phyloP scores from a whole-genome alignment of 2,888 invertebrate genomes.

The Eulithis prunata region DNA sequence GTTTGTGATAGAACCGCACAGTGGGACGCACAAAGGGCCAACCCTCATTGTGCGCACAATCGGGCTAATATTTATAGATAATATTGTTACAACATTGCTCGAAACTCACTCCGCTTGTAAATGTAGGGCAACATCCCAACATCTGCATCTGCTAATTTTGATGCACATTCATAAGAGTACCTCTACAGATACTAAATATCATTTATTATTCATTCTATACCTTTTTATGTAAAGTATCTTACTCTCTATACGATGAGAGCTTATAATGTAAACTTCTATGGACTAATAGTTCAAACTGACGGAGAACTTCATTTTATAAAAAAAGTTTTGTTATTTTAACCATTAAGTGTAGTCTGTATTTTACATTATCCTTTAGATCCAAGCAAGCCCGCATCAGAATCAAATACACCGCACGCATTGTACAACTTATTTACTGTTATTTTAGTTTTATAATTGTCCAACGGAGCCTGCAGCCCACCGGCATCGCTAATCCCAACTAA shows the following conservation, averaged over 20 bases:
- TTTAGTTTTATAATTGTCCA: slow-evolving; percentile 42
- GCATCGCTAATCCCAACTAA: slow-evolving; percentile 48
- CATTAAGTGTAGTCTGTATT: background rate
- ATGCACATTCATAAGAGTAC: slow-evolving; percentile 33
- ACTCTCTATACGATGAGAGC: background rate
- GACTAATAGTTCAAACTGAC: too few relatives aligned
- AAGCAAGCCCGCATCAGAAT: slow-evolving; percentile 38
- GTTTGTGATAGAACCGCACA: slow-evolving; percentile 49
- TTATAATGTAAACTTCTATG: too few relatives aligned
- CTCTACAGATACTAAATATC: too few relatives aligned
- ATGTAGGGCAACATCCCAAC: slow-evolving; percentile 57
- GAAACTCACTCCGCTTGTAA: slow-evolving; percentile 52
- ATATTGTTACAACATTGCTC: slow-evolving; percentile 70
- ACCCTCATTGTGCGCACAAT: slow-evolving; percentile 65
- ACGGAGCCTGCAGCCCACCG: slow-evolving; percentile 57
- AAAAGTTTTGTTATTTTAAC: background rate
- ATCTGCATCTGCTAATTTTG: slow-evolving; percentile 41
- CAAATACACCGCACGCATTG: slow-evolving; percentile 41
- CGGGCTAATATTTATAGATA: slow-evolving; percentile 78
- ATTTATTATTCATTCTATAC: slow-evolving; percentile 2
- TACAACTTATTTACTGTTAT: slow-evolving; percentile 46
- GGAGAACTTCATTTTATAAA: too few relatives aligned
- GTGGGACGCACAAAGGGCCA: slow-evolving; percentile 58
- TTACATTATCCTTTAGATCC: slow-evolving; percentile 5
- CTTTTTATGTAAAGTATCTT: background rate